A percentile compares a stretch with the other conserved stretches of the same genome.
phyloP scores from a whole-genome alignment of 2,888 invertebrate genomes.

The Zele albiditarsus region DNA sequence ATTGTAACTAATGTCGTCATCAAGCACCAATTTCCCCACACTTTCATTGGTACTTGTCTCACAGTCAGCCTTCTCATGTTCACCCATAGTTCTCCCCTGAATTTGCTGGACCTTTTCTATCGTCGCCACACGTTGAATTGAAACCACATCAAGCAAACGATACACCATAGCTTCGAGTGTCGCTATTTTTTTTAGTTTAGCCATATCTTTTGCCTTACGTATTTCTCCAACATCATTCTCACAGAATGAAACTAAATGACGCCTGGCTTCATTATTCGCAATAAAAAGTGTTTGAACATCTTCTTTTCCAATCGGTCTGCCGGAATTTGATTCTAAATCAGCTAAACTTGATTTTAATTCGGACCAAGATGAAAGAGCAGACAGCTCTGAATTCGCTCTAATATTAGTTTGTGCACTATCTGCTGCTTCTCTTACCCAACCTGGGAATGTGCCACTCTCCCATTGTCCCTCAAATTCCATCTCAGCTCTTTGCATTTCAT shows the following conservation, averaged over 20 bases:
- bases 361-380: conserved; percentile 97
- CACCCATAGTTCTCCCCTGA: conserved; percentile 95
- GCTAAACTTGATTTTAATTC: conserved; percentile 98
- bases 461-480: conserved; percentile 90
- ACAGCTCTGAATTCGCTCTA: conserved; percentile 97
- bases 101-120: conserved; percentile 99
- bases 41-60: conserved; percentile 88
- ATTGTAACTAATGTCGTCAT: conserved; percentile 97
- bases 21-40: conserved; percentile 98
- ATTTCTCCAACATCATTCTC: conserved; percentile 87
- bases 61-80: conserved; percentile 92
- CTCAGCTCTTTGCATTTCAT: conserved; percentile 84
- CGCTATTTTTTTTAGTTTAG: conserved; percentile 90
- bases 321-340: conserved; percentile 97
- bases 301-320: conserved; percentile 98
- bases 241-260: conserved; percentile 94
- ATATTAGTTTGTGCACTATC: conserved; percentile 94
- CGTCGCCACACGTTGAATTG: conserved; percentile 90
- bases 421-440: conserved; percentile 97
- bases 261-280: conserved; percentile 94
- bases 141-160: conserved; percentile 87
- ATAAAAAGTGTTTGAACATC: conserved; percentile 96
- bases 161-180: conserved; percentile 92
- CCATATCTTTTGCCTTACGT: conserved; percentile 77
- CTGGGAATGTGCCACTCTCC: conserved; percentile 93